Evolutionary conservation across 2,888 invertebrate species (phyloP), one percentile per base, ranked within the genome.

Genomic region (Apamea anceps): DNA sequence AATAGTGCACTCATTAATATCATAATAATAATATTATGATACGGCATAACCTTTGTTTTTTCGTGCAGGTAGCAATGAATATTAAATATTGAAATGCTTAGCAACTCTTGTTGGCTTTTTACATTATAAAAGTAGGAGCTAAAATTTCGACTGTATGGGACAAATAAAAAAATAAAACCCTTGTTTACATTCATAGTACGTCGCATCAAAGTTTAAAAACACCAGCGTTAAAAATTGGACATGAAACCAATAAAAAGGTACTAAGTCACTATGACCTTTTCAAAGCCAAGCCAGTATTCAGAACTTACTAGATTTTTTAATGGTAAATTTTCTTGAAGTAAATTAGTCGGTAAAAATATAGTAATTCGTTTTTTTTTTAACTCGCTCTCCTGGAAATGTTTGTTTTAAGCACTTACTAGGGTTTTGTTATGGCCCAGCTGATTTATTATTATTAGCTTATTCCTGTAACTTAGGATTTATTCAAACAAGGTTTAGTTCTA

Each of bases 1-100:
- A 76, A 81, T 82, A 63, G 54, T 73, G 73, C 77, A 81, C 62
- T 62, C 63, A 84, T 84, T 84, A 67, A 72, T 62, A 72, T 84
- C 54, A 77, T 60, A 42, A 71, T 71, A 77, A 71, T 66, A 51
- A 54, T 60, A 28, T 82, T 71, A 45, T 77, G 71, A 77, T 81
- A 72, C 12, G 0, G 28, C 28, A 25, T 68, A 60, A 25, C n/a
- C 79, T 84, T 81, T 84, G 68, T 77, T 82, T 63, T 48, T 81
- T 84, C 18, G 32, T 57, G 63, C 62, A 13, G 25, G 15, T n/a
- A 21, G 28, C 28, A 48, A 54, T 15, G 5, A 76, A 37, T 67
- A 21, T 67, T 67, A 1, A 25, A 10, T 21, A 8, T 57, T 25
- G 1, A 63, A 70, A 63, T 45, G 21, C 21, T 45, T 21, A 51